Conservation (phyloP, 2,888 invertebrate genomes). For the Heliconius charithonia region DNA sequence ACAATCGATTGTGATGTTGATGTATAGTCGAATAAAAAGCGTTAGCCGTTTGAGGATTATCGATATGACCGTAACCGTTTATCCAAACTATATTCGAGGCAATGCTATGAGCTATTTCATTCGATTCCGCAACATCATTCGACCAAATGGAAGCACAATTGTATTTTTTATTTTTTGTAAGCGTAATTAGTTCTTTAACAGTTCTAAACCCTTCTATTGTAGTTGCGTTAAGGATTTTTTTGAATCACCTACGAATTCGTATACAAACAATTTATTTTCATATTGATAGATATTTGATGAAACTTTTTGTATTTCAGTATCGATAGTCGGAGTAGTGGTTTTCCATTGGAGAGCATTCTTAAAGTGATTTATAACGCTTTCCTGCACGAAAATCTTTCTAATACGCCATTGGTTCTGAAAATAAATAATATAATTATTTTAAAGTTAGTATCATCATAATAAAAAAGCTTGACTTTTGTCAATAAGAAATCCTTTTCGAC, state of each 20-base stretch:
- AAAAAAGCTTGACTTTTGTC: not conserved
- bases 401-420: conserved; percentile 62
- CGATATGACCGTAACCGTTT: conserved; percentile 58
- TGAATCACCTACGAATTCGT: conserved; percentile 46
- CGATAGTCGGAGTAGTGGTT: conserved; percentile 31
- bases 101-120: conserved; percentile 57
- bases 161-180: conserved; percentile 50
- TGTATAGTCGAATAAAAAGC: conserved; percentile 40
- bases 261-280: conserved; percentile 42
- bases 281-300: conserved; percentile 46
- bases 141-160: conserved; percentile 63
- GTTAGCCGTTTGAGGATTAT: conserved; percentile 52
- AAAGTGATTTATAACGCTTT: conserved; percentile 58
- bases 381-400: conserved; percentile 60
- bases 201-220: conserved; percentile 64
- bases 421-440: conserved; percentile 33
- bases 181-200: conserved; percentile 59
- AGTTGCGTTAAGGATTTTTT: conserved; percentile 43
- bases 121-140: conserved; percentile 57
- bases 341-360: conserved; percentile 56
- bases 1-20: not conserved
- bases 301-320: conserved; percentile 28
- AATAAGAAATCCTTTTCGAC: no score
- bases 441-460: not conserved
- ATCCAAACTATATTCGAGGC: conserved; percentile 58